Conservation (phyloP, 2,888 invertebrate species). For the Tachina fera region DNA sequence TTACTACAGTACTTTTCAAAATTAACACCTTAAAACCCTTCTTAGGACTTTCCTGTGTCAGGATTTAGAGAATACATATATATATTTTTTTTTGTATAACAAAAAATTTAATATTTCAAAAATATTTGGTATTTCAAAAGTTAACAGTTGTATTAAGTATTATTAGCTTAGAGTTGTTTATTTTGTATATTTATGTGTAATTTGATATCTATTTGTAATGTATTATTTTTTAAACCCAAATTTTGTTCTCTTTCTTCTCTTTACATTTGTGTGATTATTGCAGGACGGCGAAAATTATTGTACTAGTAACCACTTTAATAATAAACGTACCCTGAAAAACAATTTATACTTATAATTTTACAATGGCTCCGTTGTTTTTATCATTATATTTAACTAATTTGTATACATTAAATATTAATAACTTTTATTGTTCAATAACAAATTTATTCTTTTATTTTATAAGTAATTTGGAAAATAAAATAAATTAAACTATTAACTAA, state of each 20-base stretch:
- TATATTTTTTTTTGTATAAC: no score
- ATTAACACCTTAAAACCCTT: no score
- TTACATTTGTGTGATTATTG: slow-evolving; percentile 84
- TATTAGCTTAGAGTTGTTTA: no score
- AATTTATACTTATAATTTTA: slow-evolving; percentile 23
- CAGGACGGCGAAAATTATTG: slow-evolving; percentile 87
- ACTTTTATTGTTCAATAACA: slow-evolving; percentile 64
- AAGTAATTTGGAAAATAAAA: slow-evolving; percentile 59
- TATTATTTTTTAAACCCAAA: slow-evolving; percentile 71
- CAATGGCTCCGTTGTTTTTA: slow-evolving; percentile 56
- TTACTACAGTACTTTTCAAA: no score
- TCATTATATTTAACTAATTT: slow-evolving; percentile 53
- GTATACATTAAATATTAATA: slow-evolving; percentile 45
- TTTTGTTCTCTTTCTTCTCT: slow-evolving; percentile 78
- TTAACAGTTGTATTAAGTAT: no score
- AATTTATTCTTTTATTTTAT: slow-evolving; percentile 45
- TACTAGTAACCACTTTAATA: slow-evolving; percentile 83
- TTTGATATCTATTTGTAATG: slow-evolving; percentile 42
- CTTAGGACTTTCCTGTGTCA: no score
- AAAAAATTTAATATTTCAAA: no score
- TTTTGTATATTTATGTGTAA: slow-evolving; percentile 10
- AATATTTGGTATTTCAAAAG: no score
- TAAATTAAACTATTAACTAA: slow-evolving; percentile 47
- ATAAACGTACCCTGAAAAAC: slow-evolving; percentile 68
- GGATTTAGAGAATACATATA: no score